Evolutionary conservation across 2,797 vertebrate genomes (phyloP), one percentile per base, ranked within the genome.

Genomic region (Enteromius mattozi): DNA sequence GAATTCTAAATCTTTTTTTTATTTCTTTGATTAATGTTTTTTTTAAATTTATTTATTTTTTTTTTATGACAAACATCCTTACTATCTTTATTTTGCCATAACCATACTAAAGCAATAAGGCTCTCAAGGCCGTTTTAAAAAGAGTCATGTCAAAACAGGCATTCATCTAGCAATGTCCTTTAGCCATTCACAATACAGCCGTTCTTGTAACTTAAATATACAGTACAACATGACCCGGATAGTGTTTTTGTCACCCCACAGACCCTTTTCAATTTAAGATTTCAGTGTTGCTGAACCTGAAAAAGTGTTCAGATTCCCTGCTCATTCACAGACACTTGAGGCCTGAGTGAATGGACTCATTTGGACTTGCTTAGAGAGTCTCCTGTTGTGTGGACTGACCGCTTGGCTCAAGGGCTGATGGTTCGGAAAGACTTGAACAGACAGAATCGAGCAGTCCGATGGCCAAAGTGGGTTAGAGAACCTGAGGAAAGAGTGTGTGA

Each of bases 401-500:
- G 21, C 7, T 10, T 21, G 72, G 6, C 61, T 83, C 33, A 21
- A 54, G 47, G 61, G 16, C 45, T 56, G 47, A 56, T 66, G 61
- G 47, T 77, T 83, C n/a, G 30, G 24, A 83, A 76, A 56, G 47
- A 68, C 61, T 17, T 30, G 49, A 81, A 68, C 49, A n/a, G 30
- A 63, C 21, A 74, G 42, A 49, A 33, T 47, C 1, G 2, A n/a
- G 27, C 61, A 54, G 61, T 66, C 33, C 8, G 1, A 37, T 1
- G 12, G 47, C 51, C 37, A 78, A 84, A 78, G 75, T 54, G 27
- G 17, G 66, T 71, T 84, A 65, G 35, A 77, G 47, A 42, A 77
- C 19, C 54, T 33, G 16, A 74, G 40, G 69, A 74, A 69, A 30
- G 74, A 68, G 49, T 51, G 8, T 71, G 51, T 19, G 51, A 42